Evolutionary conservation across 2,113 vertebrate genomes (phyloP).

Genomic region (Otis tarda): DNA sequence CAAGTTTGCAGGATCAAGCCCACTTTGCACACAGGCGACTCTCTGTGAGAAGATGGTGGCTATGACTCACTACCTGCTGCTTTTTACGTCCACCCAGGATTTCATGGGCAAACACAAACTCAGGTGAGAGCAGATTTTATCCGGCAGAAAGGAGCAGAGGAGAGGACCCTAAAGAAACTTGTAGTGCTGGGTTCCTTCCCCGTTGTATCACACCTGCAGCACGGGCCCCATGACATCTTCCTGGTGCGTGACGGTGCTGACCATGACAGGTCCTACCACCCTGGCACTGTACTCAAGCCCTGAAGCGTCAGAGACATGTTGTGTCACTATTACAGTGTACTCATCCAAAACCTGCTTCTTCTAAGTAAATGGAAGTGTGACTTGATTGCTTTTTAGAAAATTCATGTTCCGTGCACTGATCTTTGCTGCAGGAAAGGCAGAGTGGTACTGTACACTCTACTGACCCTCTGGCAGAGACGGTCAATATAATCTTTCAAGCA

Average conservation of each 20-base stretch:
- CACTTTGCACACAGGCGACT: not conserved
- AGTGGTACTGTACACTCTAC: fast-evolving
- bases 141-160: not conserved
- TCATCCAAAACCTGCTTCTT: not conserved
- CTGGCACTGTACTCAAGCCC: not conserved
- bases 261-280: not conserved
- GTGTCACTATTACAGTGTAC: not conserved
- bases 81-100: not conserved
- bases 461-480: not conserved
- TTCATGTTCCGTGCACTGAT: not conserved
- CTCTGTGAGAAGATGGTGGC: not conserved
- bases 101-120: fast-evolving
- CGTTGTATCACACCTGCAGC: fast-evolving
- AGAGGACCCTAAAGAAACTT: not conserved
- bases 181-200: not conserved
- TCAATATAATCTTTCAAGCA: not conserved
- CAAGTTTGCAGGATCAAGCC: not conserved
- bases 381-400: not conserved
- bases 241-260: fast-evolving
- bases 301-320: not conserved
- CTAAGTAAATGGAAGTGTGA: not conserved
- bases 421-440: not conserved
- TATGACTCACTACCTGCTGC: not conserved
- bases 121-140: not conserved
- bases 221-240: not conserved